phyloP scores from a whole-genome alignment of 2,113 vertebrate species.

The Neolamprologus sp. region DNA sequence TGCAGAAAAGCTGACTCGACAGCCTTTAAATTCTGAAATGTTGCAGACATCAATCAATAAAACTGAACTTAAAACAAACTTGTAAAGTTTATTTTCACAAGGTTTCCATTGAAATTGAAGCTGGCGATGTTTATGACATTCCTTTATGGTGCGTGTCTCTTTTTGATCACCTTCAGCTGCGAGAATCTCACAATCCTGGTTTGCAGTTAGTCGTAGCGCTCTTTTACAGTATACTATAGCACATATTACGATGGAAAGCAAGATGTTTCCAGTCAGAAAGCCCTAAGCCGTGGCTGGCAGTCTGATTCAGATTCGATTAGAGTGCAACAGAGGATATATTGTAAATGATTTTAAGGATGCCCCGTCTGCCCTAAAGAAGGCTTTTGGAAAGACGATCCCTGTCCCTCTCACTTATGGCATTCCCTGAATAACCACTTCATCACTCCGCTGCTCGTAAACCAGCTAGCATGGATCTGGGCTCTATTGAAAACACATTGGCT shows the following conservation, averaged over 20 bases:
- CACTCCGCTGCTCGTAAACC: slow-evolving; percentile 33
- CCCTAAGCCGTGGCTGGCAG: slow-evolving; percentile 25
- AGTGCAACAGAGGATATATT: slow-evolving; percentile 15
- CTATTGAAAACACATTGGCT: slow-evolving; percentile 65
- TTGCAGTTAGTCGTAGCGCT: slow-evolving; percentile 5
- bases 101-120: background rate
- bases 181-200: background rate
- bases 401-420: slow-evolving; percentile 40
- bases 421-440: slow-evolving; percentile 54
- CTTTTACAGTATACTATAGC: background rate
- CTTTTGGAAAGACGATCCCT: slow-evolving; percentile 54
- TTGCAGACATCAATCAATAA: background rate
- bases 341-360: slow-evolving; percentile 58
- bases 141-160: background rate
- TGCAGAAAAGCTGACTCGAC: background rate
- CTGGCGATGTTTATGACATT: background rate
- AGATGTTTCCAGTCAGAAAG: slow-evolving; percentile 42
- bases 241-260: slow-evolving; percentile 18
- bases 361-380: slow-evolving; percentile 24
- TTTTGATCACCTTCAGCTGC: background rate
- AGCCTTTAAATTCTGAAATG: background rate
- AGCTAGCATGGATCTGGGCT: slow-evolving; percentile 29
- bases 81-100: background rate
- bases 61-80: background rate
- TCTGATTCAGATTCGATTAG: slow-evolving; percentile 30